A percentile compares a stretch with the other conserved stretches of the same genome.
These are phyloP conservation scores for Ennomos fuscantarius DNA, from an alignment of 2,888 invertebrate genomes.

Conservation along the genomic window DNA sequence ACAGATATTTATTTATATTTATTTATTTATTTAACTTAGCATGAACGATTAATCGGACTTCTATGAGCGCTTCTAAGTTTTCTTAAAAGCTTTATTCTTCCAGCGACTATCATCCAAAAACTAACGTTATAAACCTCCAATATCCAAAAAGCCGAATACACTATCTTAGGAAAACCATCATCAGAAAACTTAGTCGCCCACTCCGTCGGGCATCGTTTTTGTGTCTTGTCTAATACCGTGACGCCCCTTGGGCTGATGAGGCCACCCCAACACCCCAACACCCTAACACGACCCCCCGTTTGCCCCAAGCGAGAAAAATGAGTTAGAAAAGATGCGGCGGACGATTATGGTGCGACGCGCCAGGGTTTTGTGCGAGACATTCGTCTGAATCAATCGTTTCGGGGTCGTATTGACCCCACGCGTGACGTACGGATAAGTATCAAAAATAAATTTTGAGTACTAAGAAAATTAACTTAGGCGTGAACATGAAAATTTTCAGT, in stretches of 20 bases:
- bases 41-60: too few species aligned
- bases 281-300: constrained; percentile 39
- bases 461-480: too few species aligned
- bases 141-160: constrained; percentile 50
- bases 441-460: background rate
- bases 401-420: constrained; percentile 49
- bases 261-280: constrained; percentile 47
- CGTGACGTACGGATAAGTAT: constrained; percentile 20
- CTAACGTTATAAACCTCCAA: constrained; percentile 30
- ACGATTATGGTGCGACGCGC: constrained; percentile 80
- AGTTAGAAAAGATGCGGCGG: constrained; percentile 84
- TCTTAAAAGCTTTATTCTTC: background rate
- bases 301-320: constrained; percentile 83
- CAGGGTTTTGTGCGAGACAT: constrained; percentile 71
- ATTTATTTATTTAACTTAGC: too few species aligned
- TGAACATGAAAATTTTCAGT: too few species aligned
- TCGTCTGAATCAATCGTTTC: constrained; percentile 77
- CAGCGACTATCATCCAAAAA: too few species aligned
- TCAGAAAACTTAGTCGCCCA: constrained; percentile 75
- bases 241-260: constrained; percentile 78
- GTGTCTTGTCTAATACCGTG: constrained; percentile 85
- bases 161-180: constrained; percentile 61
- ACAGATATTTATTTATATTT: too few species aligned
- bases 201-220: constrained; percentile 79
- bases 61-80: too few species aligned